Conservation (phyloP, 2,888 invertebrate genomes). For the Hypselothyrea guttata region DNA sequence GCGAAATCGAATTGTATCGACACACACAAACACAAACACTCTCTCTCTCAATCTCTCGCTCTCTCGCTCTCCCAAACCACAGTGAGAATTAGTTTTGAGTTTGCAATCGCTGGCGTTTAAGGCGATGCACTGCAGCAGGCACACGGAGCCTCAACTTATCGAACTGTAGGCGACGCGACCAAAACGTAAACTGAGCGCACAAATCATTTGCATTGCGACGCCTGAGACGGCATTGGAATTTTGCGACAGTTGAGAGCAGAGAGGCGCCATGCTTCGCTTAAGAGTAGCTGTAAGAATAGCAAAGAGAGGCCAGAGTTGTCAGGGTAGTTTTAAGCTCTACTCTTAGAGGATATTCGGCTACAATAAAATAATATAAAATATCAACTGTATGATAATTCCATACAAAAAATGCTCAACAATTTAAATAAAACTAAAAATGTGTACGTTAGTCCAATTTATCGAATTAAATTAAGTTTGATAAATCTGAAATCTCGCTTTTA, state of each 20-base stretch:
- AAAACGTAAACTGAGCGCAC: constrained; percentile 65
- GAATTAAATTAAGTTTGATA: not conserved
- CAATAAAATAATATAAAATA: too few relatives aligned
- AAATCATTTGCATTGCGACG: constrained; percentile 35
- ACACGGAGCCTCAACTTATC: constrained; percentile 38
- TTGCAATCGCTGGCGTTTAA: constrained; percentile 50
- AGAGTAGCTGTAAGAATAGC: constrained; percentile 31
- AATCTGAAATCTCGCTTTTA: too few relatives aligned
- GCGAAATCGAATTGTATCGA: constrained; percentile 20
- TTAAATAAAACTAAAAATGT: too few relatives aligned
- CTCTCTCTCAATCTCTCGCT: constrained; percentile 24
- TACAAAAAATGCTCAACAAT: too few relatives aligned
- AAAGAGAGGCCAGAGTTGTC: constrained; percentile 37
- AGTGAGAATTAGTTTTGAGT: constrained; percentile 28
- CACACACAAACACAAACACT: constrained; percentile 29
- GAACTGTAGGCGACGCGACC: constrained; percentile 67
- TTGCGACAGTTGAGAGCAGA: constrained; percentile 46
- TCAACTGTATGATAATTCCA: too few relatives aligned
- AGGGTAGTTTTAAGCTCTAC: too few relatives aligned
- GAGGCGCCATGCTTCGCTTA: constrained; percentile 13
- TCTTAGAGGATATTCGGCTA: too few relatives aligned
- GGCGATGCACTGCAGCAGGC: constrained; percentile 52
- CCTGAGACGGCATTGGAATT: constrained; percentile 60
- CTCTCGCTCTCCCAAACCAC: constrained; percentile 24
- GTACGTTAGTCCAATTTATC: too few relatives aligned